phyloP scores from a whole-genome alignment of 2,888 invertebrate species.

The Globia sparganii region DNA sequence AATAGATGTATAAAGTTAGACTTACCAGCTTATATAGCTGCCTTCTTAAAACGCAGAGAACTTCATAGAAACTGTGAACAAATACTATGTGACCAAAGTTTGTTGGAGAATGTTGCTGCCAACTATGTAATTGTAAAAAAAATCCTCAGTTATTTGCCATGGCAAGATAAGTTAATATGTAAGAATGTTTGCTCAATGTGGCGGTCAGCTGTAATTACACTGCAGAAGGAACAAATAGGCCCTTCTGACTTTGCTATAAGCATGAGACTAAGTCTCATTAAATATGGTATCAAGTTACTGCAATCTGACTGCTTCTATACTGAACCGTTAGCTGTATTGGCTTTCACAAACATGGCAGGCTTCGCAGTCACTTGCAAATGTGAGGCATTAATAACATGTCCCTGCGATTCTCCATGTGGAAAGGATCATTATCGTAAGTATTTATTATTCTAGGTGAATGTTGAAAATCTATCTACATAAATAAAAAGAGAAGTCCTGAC shows the following conservation, averaged over 20 bases:
- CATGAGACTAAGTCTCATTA: conserved; percentile 67
- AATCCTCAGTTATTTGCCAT: conserved; percentile 81
- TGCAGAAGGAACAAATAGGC: conserved; percentile 78
- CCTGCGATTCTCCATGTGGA: conserved; percentile 80
- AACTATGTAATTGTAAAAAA: conserved; percentile 87
- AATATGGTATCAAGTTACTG: conserved; percentile 73
- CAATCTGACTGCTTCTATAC: conserved; percentile 78
- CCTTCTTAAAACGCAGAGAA: conserved; percentile 75
- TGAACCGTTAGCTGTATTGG: conserved; percentile 81
- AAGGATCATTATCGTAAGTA: conserved; percentile 84
- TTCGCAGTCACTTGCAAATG: conserved; percentile 74
- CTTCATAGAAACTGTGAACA: conserved; percentile 72
- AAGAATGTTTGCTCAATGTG: conserved; percentile 84
- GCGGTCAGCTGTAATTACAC: conserved; percentile 79
- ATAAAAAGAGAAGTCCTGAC: too few relatives aligned
- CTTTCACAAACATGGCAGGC: conserved; percentile 79
- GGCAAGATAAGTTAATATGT: conserved; percentile 85
- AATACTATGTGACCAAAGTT: conserved; percentile 71
- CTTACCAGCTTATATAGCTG: conserved; percentile 75
- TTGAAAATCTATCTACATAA: too few relatives aligned
- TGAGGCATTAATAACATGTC: conserved; percentile 72
- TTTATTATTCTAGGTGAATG: background rate
- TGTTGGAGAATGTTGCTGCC: conserved; percentile 78
- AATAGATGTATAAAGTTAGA: conserved; percentile 62
- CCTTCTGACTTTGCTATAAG: conserved; percentile 82